Percentiles rank a stretch among this genome's conserved stretches.
phyloP scores from a whole-genome alignment of 2,888 invertebrate genomes.

The Dexiosoma caninum region DNA sequence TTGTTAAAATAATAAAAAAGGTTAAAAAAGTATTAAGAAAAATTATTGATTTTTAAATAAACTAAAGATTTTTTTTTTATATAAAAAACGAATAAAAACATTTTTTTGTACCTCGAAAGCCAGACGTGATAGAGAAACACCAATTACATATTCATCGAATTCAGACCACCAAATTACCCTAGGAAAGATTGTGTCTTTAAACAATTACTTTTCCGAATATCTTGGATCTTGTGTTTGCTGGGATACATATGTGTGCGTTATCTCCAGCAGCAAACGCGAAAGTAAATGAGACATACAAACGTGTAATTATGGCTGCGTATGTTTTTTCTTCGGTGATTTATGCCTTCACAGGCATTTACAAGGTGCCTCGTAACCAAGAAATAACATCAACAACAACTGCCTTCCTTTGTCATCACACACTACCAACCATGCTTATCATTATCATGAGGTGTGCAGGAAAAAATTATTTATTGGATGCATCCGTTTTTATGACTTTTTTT shows the following conservation, averaged over 20 bases:
- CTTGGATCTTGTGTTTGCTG: neutral
- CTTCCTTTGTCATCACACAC: neutral
- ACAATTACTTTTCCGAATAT: no score
- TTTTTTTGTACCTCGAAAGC: no score
- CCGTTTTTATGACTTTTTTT: neutral
- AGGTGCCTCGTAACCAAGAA: conserved; percentile 27
- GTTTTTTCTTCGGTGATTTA: neutral
- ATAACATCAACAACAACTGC: neutral
- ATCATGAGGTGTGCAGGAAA: neutral
- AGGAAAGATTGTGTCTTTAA: no score
- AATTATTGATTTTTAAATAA: no score
- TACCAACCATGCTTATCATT: conserved; percentile 16
- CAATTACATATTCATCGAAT: no score
- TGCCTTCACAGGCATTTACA: conserved; percentile 9
- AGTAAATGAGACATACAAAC: neutral
- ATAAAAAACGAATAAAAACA: no score
- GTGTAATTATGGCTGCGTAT: neutral
- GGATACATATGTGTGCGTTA: neutral
- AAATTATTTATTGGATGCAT: neutral
- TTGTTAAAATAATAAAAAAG: no score
- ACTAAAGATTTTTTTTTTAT: no score
- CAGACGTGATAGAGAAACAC: no score
- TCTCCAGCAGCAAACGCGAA: neutral
- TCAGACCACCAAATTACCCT: no score
- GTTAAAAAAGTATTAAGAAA: no score